Evolutionary conservation across 2,113 vertebrate genomes (phyloP), one percentile per base, ranked within the genome.

Genomic region (Ailuropoda melanoleuca): DNA sequence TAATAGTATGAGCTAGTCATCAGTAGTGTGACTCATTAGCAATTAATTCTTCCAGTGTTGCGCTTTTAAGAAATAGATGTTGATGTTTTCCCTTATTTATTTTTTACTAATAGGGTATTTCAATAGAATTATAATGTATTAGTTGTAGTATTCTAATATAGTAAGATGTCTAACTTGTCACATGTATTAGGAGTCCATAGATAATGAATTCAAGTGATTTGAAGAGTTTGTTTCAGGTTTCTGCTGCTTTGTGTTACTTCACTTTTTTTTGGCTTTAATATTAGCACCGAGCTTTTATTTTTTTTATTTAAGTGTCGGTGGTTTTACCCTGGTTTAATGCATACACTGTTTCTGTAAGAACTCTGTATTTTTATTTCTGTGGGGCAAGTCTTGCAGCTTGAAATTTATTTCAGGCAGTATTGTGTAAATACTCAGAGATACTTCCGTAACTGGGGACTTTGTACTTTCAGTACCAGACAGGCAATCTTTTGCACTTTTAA

Each of bases 201-300:
- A 34, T 84, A 55, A 88, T 94, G 77, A 77, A 72, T 66, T 80
- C 6, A 90, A 37, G 8, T 96, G 46, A 64, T 60, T 92, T 94
- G 70, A 97, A 84, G 66, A 77, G 19, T 83, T 95, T 81, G 18
- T 97, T 95, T 26, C 46, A 83, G 39, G 84, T 90, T 60, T 77
- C 53, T 93, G 48, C 48, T 80, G 19, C 6, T 23, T 50, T 74
- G 15, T 84, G 4, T 4, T 84, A 39, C 77, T 87, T 31, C 4
- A 10, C 11, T 14, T 58, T 88, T 84, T 15, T 46, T 80, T 46
- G 11, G 2, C 74, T 94, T 81, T 68, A 89, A 60, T 55, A 43
- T 91, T 95, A 86, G 50, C 24, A 58, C 19, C 83, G 46, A 56
- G 13, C 75, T 96, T 96, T 37, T 77, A 11, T 90, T 95, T 43